Percentiles rank a stretch among this genome's conserved stretches.
Conservation (phyloP, 1,140 invertebrate species). For the Macrostomum lignano region DNA sequence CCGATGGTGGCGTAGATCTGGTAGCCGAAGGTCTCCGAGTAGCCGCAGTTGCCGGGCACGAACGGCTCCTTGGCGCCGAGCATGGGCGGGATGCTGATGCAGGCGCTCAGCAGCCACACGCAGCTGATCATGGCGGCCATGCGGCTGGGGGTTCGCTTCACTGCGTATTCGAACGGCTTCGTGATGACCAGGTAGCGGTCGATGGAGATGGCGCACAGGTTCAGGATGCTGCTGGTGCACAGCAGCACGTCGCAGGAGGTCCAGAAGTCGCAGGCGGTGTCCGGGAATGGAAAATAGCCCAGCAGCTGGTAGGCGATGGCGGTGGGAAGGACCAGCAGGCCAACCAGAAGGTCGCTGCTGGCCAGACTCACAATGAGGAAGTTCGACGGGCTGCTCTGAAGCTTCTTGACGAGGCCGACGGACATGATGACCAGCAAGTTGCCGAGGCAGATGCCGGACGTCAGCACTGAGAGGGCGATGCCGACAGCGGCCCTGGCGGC, state of each 20-base stretch:
- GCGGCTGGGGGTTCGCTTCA: slow-evolving; percentile 22
- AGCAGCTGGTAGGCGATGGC: slow-evolving; percentile 26
- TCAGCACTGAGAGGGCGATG: too few species aligned
- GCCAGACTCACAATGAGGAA: slow-evolving; percentile 41
- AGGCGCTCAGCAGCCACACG: slow-evolving; percentile 68
- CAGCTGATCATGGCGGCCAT: slow-evolving; percentile 45
- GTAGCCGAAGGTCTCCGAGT: slow-evolving; percentile 13
- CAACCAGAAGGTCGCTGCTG: slow-evolving; percentile 41
- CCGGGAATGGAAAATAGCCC: slow-evolving; percentile 25
- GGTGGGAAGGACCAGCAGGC: slow-evolving; percentile 39
- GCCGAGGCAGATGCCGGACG: too few species aligned
- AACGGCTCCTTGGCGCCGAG: slow-evolving; percentile 7
- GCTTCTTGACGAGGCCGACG: slow-evolving; percentile 27
- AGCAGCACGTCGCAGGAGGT: slow-evolving; percentile 11
- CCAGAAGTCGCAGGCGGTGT: slow-evolving; percentile 39
- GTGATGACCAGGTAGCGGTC: slow-evolving; percentile 29
- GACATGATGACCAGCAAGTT: slow-evolving; percentile 31
- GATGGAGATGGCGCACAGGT: slow-evolving; percentile 24
- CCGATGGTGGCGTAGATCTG: slow-evolving; percentile 22
- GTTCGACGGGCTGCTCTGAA: slow-evolving; percentile 36
- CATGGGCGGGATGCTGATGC: slow-evolving; percentile 33
- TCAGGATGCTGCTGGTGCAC: slow-evolving; percentile 12
- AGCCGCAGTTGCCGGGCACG: slow-evolving; percentile 30
- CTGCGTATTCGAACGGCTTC: slow-evolving; percentile 22
- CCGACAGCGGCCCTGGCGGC: too few species aligned